These are phyloP conservation scores for Phyllotis vaccarum DNA, from an alignment of 2,797 vertebrate genomes.

Conservation along the genomic window DNA sequence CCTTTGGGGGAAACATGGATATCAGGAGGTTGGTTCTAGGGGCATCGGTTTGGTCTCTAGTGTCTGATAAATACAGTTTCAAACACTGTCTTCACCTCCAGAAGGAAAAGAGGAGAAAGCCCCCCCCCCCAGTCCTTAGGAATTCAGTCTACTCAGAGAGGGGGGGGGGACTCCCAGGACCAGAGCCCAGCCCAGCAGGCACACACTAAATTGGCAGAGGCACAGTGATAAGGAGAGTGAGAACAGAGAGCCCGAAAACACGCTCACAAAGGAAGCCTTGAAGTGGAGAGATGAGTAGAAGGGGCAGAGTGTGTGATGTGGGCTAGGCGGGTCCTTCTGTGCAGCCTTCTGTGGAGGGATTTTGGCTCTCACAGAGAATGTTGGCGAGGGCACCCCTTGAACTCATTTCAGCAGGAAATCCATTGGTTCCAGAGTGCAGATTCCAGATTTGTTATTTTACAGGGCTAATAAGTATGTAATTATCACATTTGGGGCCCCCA, in stretches of 20 bases:
- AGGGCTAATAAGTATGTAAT: constrained; percentile 70
- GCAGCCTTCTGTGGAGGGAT: neutral
- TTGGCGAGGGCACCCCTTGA: constrained; percentile 64
- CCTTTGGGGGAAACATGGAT: neutral
- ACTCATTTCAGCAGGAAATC: constrained; percentile 76
- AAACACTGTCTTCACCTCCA: neutral
- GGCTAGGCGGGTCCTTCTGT: neutral
- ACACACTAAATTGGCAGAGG: neutral
- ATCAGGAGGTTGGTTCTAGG: neutral
- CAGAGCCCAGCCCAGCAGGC: neutral
- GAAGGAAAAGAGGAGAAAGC: neutral
- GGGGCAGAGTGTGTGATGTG: neutral
- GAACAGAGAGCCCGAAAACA: neutral
- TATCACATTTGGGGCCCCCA: constrained; percentile 49
- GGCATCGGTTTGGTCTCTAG: neutral
- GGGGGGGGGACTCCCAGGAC: neutral
- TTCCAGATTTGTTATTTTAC: constrained; percentile 70
- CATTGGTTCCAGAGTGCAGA: constrained; percentile 61
- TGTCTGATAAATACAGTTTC: neutral
- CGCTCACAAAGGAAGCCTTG: neutral
- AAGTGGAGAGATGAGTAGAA: neutral
- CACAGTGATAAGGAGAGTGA: neutral
- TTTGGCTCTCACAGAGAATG: constrained; percentile 26
- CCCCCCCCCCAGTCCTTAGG: neutral
- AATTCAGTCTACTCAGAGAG: neutral